These are phyloP conservation scores for Bombyx mori DNA, from an alignment of 1,140 invertebrate genomes.

Conservation along the genomic window DNA sequence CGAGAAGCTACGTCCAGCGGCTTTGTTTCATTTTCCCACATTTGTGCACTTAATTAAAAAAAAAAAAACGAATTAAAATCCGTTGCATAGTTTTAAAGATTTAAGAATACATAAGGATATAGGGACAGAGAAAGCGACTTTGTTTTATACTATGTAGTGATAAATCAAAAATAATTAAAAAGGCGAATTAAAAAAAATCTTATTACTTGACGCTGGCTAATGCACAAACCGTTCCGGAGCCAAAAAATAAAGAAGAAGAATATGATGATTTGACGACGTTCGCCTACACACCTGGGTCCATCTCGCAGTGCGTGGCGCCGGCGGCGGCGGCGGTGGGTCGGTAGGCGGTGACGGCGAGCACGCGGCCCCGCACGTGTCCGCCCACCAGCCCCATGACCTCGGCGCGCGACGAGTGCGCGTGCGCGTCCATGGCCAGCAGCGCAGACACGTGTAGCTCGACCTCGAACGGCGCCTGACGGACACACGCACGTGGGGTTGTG, in stretches of 20 bases:
- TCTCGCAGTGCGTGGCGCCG: conserved; percentile 80
- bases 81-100: too few relatives aligned
- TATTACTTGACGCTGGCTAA: too few relatives aligned
- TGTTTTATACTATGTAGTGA: too few relatives aligned
- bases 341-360: conserved; percentile 50
- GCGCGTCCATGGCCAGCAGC: conserved; percentile 77
- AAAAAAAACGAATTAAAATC: too few relatives aligned
- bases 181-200: too few relatives aligned
- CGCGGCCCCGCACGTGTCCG: conserved; percentile 53
- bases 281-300: conserved; percentile 76
- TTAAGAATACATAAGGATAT: too few relatives aligned
- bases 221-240: too few relatives aligned
- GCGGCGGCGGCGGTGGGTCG: conserved; percentile 72
- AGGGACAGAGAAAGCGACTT: too few relatives aligned
- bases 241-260: not conserved
- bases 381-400: conserved; percentile 84
- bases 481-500: conserved; percentile 10
- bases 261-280: not conserved
- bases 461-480: conserved; percentile 73
- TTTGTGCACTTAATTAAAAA: too few relatives aligned
- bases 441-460: conserved; percentile 73
- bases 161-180: too few relatives aligned
- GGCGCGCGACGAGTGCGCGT: conserved; percentile 76
- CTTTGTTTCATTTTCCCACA: too few relatives aligned
- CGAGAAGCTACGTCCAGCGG: too few relatives aligned